phyloP scores from a whole-genome alignment of 2,888 invertebrate species.

The Trypoxylon attenuatum region DNA sequence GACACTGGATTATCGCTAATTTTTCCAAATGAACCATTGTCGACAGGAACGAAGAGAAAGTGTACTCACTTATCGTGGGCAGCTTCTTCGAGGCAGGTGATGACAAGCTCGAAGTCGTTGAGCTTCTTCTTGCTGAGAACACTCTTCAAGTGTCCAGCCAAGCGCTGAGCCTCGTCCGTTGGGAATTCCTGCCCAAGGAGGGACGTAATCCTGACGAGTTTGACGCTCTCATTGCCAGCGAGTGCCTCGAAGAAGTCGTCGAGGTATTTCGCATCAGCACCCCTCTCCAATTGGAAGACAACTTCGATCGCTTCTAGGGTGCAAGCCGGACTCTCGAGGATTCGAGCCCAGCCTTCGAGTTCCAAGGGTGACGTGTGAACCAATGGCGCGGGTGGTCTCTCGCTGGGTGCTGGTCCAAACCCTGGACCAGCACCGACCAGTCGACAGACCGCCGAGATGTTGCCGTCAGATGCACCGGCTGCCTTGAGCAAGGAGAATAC shows the following conservation, averaged over 20 bases:
- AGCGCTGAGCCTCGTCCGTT: slow-evolving; percentile 75
- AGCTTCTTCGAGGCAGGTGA: slow-evolving; percentile 77
- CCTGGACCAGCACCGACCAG: slow-evolving; percentile 75
- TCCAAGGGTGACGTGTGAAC: slow-evolving; percentile 75
- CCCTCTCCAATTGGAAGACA: slow-evolving; percentile 75
- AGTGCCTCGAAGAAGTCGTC: slow-evolving; percentile 76
- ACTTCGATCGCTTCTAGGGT: slow-evolving; percentile 76
- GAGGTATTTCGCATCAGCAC: slow-evolving; percentile 73
- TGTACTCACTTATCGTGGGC: slow-evolving; percentile 73
- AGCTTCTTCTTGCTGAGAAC: slow-evolving; percentile 75
- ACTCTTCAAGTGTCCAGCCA: slow-evolving; percentile 75
- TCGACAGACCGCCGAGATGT: slow-evolving; percentile 76
- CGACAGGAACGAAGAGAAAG: too few relatives aligned
- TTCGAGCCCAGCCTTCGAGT: slow-evolving; percentile 76
- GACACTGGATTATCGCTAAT: too few relatives aligned
- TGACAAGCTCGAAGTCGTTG: slow-evolving; percentile 76
- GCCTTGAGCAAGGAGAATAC: slow-evolving; percentile 76
- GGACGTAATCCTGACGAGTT: slow-evolving; percentile 76
- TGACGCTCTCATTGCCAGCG: slow-evolving; percentile 76
- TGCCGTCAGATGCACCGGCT: slow-evolving; percentile 76
- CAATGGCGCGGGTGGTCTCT: slow-evolving; percentile 66
- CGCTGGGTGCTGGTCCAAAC: slow-evolving; percentile 73
- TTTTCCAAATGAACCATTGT: too few relatives aligned
- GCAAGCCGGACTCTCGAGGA: slow-evolving; percentile 75
- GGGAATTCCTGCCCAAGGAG: slow-evolving; percentile 77